Conservation (phyloP, 2,797 vertebrate species). For the Lindbergichthys nudifrons region DNA sequence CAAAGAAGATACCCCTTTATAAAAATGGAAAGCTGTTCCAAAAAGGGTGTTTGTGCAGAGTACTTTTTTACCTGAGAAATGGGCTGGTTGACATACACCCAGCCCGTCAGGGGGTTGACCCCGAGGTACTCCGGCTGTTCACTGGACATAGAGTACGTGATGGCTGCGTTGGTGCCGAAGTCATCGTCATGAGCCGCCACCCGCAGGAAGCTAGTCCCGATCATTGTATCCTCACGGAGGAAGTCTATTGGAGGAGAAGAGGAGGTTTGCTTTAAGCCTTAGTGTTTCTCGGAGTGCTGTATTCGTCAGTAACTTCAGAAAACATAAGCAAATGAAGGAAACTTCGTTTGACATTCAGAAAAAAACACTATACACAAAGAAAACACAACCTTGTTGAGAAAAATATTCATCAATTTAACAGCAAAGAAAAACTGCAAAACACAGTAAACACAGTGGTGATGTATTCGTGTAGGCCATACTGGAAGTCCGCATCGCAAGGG, state of each 20-base stretch:
- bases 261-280: neutral
- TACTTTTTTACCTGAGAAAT: conserved; percentile 86
- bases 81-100: conserved; percentile 91
- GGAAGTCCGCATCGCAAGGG: no score
- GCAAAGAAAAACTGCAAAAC: neutral
- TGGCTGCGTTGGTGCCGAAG: conserved; percentile 88
- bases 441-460: neutral
- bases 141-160: conserved; percentile 86
- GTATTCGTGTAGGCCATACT: no score
- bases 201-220: conserved; percentile 90
- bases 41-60: neutral
- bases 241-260: conserved; percentile 82
- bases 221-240: conserved; percentile 89
- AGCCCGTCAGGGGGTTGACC: conserved; percentile 90
- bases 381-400: neutral
- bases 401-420: neutral
- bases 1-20: neutral
- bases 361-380: neutral
- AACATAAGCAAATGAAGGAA: neutral
- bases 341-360: neutral
- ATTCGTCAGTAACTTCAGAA: neutral
- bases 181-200: conserved; percentile 91
- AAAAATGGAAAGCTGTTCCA: neutral
- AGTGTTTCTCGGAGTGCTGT: neutral
- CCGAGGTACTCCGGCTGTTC: conserved; percentile 89